Evolutionary conservation across 2,888 invertebrate genomes (phyloP), one percentile per base, ranked within the genome.

Genomic region (Epinotia demarniana): DNA sequence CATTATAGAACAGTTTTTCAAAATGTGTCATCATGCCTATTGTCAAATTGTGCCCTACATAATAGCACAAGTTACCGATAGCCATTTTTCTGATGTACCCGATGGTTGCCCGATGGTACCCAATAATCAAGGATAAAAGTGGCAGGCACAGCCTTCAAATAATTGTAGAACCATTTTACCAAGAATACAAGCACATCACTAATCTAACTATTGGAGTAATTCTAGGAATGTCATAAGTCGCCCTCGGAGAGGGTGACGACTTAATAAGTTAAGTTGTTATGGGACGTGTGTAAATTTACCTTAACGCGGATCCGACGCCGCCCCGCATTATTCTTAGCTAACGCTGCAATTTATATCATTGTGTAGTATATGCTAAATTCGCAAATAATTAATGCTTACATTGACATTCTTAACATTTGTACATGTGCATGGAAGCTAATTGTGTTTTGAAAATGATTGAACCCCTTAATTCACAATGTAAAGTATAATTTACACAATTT

Each of bases 221-320:
- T 58, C n/a, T 43, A 80, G 87, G 86, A 90, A 92, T 91, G 90
- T 88, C 85, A 88, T 87, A 86, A 88, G 86, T 86, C 84, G 80
- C 80, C 77, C 80, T 82, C 82, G 84, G 85, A 84, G 84, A 85
- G 79, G 79, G 86, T 89, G 92, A 92, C 87, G 91, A 89, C 90
- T 90, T 92, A 92, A 93, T 92, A 92, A 92, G 89, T 92, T 90
- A 90, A 90, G 88, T 92, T 90, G 92, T 90, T 89, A 90, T 85
- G 87, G 87, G 88, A 85, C 87, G 86, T 88, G 92, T 90, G 92
- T 92, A 93, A 93, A 93, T 93, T 93, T 92, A 92, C 92, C 91
- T 92, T 91, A 86, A 89, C 89, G 87, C 91, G 87, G 87, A 90
- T 91, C 89, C 89, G 88, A 89, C 85, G 83, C 84, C 81, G 87